A percentile compares a stretch with the other conserved stretches of the same genome.
phyloP scores from a whole-genome alignment of 2,113 vertebrate genomes.

The Vanacampus margaritifer region DNA sequence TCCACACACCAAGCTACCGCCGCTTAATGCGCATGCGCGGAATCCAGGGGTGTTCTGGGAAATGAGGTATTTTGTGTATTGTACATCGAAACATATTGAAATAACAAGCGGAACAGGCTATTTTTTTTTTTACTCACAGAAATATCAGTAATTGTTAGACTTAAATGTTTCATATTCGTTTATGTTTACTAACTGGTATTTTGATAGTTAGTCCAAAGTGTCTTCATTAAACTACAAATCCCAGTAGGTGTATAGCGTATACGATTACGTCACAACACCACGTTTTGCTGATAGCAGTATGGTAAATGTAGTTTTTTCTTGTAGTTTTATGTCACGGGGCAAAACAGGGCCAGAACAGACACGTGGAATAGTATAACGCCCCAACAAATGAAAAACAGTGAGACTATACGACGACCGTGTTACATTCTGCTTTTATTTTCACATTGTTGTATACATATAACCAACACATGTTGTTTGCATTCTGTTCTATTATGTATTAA shows the following conservation, averaged over 20 bases:
- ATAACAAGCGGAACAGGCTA: background rate
- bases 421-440: background rate
- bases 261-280: conserved; percentile 5
- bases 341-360: conserved; percentile 34
- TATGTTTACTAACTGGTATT: background rate
- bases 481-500: no score
- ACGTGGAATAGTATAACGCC: conserved; percentile 53
- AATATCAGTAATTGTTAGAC: background rate
- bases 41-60: conserved; percentile 15
- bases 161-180: background rate
- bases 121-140: background rate
- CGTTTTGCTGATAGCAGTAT: background rate
- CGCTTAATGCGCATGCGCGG: conserved; percentile 32
- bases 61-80: conserved; percentile 22
- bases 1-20: conserved; percentile 45
- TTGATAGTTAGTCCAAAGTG: rapidly evolving
- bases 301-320: conserved; percentile 50
- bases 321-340: conserved; percentile 31
- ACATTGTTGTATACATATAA: background rate
- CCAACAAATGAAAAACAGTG: background rate
- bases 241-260: background rate
- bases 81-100: rapidly evolving
- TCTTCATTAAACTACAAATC: conserved; percentile 47
- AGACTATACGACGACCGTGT: background rate
- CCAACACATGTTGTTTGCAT: background rate